Evolutionary conservation across 2,113 vertebrate genomes (phyloP).

Genomic region (Tragelaphus scriptus): DNA sequence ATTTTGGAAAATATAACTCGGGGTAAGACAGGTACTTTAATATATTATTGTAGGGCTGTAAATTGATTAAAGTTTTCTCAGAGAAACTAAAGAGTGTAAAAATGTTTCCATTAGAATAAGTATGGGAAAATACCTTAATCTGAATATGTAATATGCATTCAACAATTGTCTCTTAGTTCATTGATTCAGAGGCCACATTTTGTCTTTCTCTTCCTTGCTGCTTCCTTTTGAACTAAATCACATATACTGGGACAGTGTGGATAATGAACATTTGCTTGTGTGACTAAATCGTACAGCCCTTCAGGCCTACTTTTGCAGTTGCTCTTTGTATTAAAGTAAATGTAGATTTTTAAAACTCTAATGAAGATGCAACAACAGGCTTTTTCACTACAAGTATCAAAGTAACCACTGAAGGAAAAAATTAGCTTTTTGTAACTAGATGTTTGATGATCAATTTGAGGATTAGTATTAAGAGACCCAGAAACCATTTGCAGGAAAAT

Average conservation of each 20-base stretch:
- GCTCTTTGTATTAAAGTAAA: not conserved
- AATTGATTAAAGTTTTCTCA: not conserved
- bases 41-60: not conserved
- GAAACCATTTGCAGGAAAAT: not conserved
- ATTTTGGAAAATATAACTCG: not conserved
- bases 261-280: not conserved
- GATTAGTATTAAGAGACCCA: not conserved
- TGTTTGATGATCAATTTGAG: not conserved
- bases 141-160: not conserved
- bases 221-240: not conserved
- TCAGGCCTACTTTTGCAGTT: not conserved
- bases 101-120: not conserved
- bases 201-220: not conserved
- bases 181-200: not conserved
- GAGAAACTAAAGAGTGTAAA: not conserved
- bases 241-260: not conserved
- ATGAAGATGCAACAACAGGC: not conserved
- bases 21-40: not conserved
- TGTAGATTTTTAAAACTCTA: not conserved
- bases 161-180: not conserved
- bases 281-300: not conserved
- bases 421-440: not conserved
- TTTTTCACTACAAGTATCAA: not conserved
- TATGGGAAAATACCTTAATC: not conserved
- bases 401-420: not conserved